Base-by-base conservation (phyloP, 2,113 vertebrate genomes). In the Uropsilus gracilis region DNA sequence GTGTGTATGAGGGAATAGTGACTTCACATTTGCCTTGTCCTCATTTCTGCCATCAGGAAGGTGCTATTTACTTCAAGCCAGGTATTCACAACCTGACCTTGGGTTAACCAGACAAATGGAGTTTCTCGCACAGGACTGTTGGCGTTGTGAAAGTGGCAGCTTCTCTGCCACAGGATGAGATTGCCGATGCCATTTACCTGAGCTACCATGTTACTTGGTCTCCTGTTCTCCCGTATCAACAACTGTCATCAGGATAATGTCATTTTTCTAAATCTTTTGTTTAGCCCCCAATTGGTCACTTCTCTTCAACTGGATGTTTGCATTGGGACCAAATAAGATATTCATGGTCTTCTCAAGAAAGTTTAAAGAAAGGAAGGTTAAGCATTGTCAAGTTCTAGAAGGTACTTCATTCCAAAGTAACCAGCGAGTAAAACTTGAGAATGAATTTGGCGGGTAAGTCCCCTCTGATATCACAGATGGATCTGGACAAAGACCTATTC, bases 11-110 rank as follows among this genome's bases (percentile, higher is more conserved):
- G 50, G n/a, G 26, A 88, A 2, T 0, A 8, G 48, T 61, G 73
- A 86, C 69, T 83, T 87, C 78, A 9, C 78, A 63, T 68, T 89
- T 89, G 78, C 80, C 94, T 87, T 89, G 78, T 69, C 76, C 80
- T 95, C 28, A 34, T 71, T 96, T 87, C 91, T 86, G 68, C 86
- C 86, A 89, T 91, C 64, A 89, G 78, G 82, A 91, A 89, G 80
- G 92, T 91, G 78, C 92, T 95, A 44, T 90, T 95, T 80, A 68
- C 93, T 61, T 95, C 5, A 10, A 89, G 53, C 63, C 69, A 81
- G 96, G 81, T 88, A n/a, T 71, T 72, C 28, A 48, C 16, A 92
- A 91, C 64, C 82, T 94, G 95, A 78, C 86, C 69, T 88, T 42
- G 86, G 63, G 34, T 72, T 81, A 89, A 89, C 73, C 59, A 57